These are phyloP conservation scores for Lophotriccus pileatus DNA, from an alignment of 2,797 vertebrate species.

Conservation along the genomic window DNA sequence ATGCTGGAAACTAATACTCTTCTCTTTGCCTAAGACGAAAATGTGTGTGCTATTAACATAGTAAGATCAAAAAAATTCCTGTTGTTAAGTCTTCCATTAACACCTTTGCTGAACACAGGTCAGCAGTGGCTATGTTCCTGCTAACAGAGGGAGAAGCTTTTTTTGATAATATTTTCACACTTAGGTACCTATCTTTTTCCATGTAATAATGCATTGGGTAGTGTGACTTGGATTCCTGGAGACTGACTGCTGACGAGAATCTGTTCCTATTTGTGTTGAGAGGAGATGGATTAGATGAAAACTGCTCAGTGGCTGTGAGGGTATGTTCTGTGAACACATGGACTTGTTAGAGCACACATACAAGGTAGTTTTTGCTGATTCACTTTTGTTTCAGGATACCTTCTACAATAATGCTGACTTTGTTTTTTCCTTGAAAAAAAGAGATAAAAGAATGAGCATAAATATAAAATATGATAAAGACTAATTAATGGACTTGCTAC, in stretches of 20 bases:
- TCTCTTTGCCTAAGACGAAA: background rate
- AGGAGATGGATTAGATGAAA: background rate
- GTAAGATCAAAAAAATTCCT: background rate
- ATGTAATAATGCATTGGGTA: background rate
- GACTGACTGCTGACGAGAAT: background rate
- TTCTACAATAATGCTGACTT: background rate
- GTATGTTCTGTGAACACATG: background rate
- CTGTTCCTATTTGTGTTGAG: background rate
- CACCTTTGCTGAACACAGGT: background rate
- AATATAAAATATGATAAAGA: background rate
- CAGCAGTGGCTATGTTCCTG: background rate
- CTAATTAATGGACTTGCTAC: background rate
- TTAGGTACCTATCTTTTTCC: background rate
- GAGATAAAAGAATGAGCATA: background rate
- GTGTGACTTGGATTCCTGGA: background rate
- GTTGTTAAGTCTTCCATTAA: constrained; percentile 1
- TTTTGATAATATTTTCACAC: background rate
- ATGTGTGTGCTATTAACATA: background rate
- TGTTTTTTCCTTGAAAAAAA: background rate
- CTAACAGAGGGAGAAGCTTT: background rate
- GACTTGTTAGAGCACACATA: background rate
- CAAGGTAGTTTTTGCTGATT: background rate
- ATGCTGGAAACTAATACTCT: background rate
- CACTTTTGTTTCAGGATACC: background rate
- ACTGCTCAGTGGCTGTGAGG: background rate